These are phyloP conservation scores for Conchocele bisecta DNA, from an alignment of 2,888 invertebrate species.

Conservation along the genomic window DNA sequence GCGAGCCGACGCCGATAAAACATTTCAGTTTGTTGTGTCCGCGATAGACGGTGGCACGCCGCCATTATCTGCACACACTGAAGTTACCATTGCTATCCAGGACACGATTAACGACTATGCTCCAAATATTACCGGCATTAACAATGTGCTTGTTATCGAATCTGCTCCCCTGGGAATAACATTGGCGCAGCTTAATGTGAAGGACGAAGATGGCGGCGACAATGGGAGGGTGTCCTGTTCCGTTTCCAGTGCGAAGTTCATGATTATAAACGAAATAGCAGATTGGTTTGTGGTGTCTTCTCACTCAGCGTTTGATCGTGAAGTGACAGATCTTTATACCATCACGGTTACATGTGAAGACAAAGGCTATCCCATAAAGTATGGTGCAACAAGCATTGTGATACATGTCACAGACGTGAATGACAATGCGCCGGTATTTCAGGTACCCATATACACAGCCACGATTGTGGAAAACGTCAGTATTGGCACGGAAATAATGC, in stretches of 20 bases:
- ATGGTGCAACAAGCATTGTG: slow-evolving; percentile 63
- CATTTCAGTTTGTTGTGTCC: slow-evolving; percentile 68
- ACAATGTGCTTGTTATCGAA: slow-evolving; percentile 64
- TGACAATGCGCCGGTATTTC: slow-evolving; percentile 95
- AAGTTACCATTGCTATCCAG: slow-evolving; percentile 85
- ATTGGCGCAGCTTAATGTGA: slow-evolving; percentile 91
- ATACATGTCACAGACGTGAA: slow-evolving; percentile 90
- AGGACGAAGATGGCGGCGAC: slow-evolving; percentile 91
- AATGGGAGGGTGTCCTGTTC: slow-evolving; percentile 89
- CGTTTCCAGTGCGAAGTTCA: slow-evolving; percentile 36
- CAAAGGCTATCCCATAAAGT: slow-evolving; percentile 82
- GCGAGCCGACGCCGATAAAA: slow-evolving; percentile 60
- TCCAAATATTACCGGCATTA: slow-evolving; percentile 84
- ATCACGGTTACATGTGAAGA: slow-evolving; percentile 85
- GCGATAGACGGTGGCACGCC: slow-evolving; percentile 69
- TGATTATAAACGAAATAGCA: slow-evolving; percentile 45
- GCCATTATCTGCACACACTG: slow-evolving; percentile 65
- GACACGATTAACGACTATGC: slow-evolving; percentile 96
- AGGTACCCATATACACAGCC: slow-evolving; percentile 53
- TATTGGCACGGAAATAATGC: slow-evolving; percentile 86
- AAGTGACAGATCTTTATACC: slow-evolving; percentile 61
- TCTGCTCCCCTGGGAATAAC: slow-evolving; percentile 65
- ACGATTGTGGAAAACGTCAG: slow-evolving; percentile 65
- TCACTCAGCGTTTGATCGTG: slow-evolving; percentile 83
- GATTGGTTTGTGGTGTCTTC: slow-evolving; percentile 76